Conservation (phyloP, 2,797 vertebrate genomes). For the Corythornis leucogaster region DNA sequence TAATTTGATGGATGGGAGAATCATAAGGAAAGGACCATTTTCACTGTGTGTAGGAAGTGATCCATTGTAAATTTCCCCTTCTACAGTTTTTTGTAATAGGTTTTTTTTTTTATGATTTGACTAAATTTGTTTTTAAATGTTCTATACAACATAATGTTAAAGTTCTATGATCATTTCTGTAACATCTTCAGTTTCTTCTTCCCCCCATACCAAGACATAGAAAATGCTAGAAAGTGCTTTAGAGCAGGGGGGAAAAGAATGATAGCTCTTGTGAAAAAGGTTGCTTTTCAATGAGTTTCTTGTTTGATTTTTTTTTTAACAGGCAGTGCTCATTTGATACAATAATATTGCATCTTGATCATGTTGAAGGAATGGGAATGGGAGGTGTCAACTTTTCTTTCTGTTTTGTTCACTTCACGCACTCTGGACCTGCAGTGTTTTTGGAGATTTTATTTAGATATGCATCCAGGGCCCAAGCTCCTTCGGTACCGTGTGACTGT, state of each 20-base stretch:
- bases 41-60: neutral
- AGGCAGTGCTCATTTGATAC: neutral
- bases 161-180: neutral
- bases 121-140: neutral
- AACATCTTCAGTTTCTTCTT: neutral
- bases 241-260: neutral
- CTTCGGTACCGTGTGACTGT: neutral
- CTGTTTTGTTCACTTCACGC: neutral
- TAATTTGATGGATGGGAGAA: neutral
- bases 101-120: neutral
- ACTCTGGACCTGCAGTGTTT: neutral
- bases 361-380: neutral
- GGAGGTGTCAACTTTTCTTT: neutral
- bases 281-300: neutral
- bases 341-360: neutral
- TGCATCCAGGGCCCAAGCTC: rapidly evolving
- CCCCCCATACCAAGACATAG: rapidly evolving
- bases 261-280: neutral
- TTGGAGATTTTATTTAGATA: neutral
- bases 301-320: neutral
- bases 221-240: neutral
- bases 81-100: neutral
- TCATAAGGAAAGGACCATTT: neutral
- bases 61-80: neutral
- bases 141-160: neutral